A percentile compares a stretch with the other conserved stretches of the same genome.
Conservation (phyloP, 2,797 vertebrate species). For the Poeciliopsis infans region DNA sequence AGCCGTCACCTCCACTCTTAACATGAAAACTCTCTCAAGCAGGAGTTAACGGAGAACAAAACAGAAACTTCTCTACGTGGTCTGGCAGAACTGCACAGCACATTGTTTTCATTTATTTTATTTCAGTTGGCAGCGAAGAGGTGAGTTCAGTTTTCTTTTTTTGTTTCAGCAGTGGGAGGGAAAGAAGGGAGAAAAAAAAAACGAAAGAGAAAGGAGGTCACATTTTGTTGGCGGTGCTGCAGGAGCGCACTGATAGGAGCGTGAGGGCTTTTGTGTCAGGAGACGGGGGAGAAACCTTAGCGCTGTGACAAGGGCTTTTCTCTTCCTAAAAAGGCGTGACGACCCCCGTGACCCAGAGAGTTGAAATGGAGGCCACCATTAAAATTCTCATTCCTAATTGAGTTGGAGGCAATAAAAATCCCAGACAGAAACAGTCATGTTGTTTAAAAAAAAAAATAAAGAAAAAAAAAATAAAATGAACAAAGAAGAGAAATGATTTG, state of each 20-base stretch:
- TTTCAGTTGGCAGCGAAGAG: conserved; percentile 60
- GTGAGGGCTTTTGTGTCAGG: conserved; percentile 67
- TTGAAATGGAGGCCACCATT: conserved; percentile 76
- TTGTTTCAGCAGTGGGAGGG: conserved; percentile 56
- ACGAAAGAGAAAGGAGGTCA: conserved; percentile 60
- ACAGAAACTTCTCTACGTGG: conserved; percentile 46
- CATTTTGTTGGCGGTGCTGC: conserved; percentile 62
- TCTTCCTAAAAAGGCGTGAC: conserved; percentile 68
- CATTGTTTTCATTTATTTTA: conserved; percentile 66
- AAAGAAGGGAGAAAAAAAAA: conserved; percentile 1
- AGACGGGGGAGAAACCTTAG: conserved; percentile 63
- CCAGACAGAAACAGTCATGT: conserved; percentile 19
- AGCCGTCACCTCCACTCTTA: conserved; percentile 66
- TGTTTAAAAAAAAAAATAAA: not conserved
- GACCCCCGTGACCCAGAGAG: conserved; percentile 69
- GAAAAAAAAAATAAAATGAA: not conserved
- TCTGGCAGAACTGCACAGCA: conserved; percentile 58
- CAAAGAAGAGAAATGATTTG: not conserved
- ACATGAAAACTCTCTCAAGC: conserved; percentile 59
- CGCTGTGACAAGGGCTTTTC: conserved; percentile 65
- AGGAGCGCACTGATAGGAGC: conserved; percentile 55
- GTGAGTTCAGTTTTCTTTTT: conserved; percentile 50
- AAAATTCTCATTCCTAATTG: conserved; percentile 38
- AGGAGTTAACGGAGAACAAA: conserved; percentile 41
- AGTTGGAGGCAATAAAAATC: not conserved